Base-by-base conservation (phyloP, 2,113 vertebrate species). In the Taurulus bubalis region DNA sequence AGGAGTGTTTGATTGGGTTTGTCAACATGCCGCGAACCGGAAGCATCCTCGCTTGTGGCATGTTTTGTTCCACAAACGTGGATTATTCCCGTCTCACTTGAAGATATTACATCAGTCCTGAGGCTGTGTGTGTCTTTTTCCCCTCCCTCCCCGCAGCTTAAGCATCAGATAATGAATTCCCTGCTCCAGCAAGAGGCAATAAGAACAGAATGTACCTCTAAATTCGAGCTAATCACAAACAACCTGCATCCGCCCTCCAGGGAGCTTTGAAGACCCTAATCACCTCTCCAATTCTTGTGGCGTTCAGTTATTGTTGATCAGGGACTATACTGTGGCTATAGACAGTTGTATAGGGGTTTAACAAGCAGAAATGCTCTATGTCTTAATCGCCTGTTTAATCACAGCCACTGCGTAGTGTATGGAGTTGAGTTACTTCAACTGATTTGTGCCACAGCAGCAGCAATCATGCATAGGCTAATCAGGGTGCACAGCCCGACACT, bases 391-490 rank as follows among this genome's bases (percentile, higher is more conserved):
- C 84, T 84, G 88, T 91, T 87, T 92, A 95, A 95, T 95, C 90
- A 93, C 73, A 78, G 70, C 87, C 75, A 85, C 91, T 92, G 85
- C 89, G 66, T 73, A 79, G 83, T 82, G 75, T 86, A 80, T 83
- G 80, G 89, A 85, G 90, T 85, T 64, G 88, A 87, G 93, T 92
- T 90, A 85, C 85, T 89, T 77, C 87, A 94, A 91, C 80, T 94
- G 95, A 95, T 94, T 94, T 93, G 84, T 71, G 82, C 89, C 75
- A 66, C 80, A 76, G 79, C 77, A 77, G 81, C 80, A 77, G 88
- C 90, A 91, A 94, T 94, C 93, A 92, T 84, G 78, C 77, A 84
- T 89, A 76, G 90, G 88, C 88, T 93, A 92, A 93, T 94, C 93
- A 94, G 90, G 88, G 89, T 82, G 71, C 60, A 78, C 80, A 84